Base-by-base conservation (phyloP, 1,140 invertebrate genomes). In the Dreissena polymorpha region DNA sequence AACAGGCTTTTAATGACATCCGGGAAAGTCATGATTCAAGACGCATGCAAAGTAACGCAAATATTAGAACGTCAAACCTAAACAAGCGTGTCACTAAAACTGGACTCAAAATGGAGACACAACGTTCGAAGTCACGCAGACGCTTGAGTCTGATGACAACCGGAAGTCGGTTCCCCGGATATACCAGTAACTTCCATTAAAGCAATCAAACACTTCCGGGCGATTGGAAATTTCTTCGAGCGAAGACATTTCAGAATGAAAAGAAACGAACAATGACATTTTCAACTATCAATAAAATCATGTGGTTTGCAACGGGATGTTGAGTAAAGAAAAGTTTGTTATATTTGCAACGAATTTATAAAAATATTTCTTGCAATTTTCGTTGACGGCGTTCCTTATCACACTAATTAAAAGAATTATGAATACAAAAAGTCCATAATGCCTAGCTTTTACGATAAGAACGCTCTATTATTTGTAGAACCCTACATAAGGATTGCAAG, bases 141-240 rank as follows among this genome's bases (percentile, higher is more conserved):
- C 25, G 50, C 65, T 71, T 60, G 67, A 68, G 70, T 70, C 71
- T 23, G 65, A 53, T 83, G 81, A 83, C 81, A 83, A 71, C 73
- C 81, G 81, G 81, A 83, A 83, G 65, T 64, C 29, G 63, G 49
- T 50, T 67, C 63, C 63, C 72, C 72, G 81, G 81, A 83, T 51
- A 83, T 75, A 83, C 81, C 72, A 83, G 81, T 83, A 76, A 83
- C 81, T 83, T 83, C 81, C 81, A 83, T 83, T 83, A 83, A 83
- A 65, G 81, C 72, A 83, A 83, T 83, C 81, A 83, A 83, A 76
- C 72, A 60, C 81, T 83, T 83, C 81, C 81, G 81, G 81, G 60
- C 49, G 25, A 71, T 55, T 72, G 67, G 69, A 82, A 82, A 82
- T 23, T 60, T 60, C 21, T 18, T 23, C 57, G 10, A 60, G 57